These are phyloP conservation scores for Aleadryas rufinucha DNA, from an alignment of 2,113 vertebrate species.

Conservation along the genomic window DNA sequence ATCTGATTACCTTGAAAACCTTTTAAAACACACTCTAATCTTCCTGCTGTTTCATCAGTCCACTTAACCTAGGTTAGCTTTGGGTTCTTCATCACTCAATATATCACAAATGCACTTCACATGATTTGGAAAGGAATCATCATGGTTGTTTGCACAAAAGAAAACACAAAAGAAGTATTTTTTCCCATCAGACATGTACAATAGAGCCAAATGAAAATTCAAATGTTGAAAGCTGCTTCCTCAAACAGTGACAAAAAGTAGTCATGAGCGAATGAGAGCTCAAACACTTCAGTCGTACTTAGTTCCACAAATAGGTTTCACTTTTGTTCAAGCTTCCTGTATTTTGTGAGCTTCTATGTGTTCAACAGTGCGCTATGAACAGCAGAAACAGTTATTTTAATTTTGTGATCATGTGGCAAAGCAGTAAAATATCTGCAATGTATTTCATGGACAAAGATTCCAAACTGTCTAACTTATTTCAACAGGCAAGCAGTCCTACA, in stretches of 20 bases:
- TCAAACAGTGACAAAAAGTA: slow-evolving; percentile 54
- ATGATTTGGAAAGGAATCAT: background rate
- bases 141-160: background rate
- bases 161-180: background rate
- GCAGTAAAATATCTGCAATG: slow-evolving; percentile 74
- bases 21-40: slow-evolving; percentile 2
- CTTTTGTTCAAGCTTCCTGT: slow-evolving; percentile 73
- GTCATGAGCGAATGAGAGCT: slow-evolving; percentile 8
- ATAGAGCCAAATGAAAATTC: slow-evolving; percentile 39
- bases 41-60: background rate
- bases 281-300: slow-evolving; percentile 33
- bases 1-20: background rate
- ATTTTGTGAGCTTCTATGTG: slow-evolving; percentile 26
- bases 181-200: slow-evolving; percentile 1
- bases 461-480: slow-evolving; percentile 80
- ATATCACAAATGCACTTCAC: background rate
- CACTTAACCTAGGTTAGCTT: background rate
- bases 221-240: slow-evolving; percentile 70
- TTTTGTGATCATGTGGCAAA: slow-evolving; percentile 78
- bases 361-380: slow-evolving; percentile 48
- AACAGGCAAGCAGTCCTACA: slow-evolving; percentile 91
- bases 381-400: slow-evolving; percentile 61
- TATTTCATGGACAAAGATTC: slow-evolving; percentile 80
- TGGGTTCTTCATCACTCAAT: background rate
- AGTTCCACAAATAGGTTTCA: slow-evolving; percentile 79